Evolutionary conservation across 2,888 invertebrate genomes (phyloP).

Genomic region (Dorcus parallelipipedus): DNA sequence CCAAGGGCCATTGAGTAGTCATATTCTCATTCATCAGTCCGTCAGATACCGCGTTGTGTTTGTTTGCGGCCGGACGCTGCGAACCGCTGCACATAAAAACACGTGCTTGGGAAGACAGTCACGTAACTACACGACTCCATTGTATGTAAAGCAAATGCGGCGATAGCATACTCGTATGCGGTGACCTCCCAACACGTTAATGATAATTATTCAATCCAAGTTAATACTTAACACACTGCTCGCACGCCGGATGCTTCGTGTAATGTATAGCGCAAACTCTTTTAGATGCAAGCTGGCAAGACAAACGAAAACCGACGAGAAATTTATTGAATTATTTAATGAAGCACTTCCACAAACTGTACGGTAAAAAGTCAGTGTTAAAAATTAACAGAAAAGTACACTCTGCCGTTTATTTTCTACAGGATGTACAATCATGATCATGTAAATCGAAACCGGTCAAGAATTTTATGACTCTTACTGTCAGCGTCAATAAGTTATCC

Average conservation of each 20-base stretch:
- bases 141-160: conserved; percentile 44
- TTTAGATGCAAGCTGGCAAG: too few relatives aligned
- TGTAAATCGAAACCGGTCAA: too few relatives aligned
- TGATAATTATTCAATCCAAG: conserved; percentile 46
- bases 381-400: too few relatives aligned
- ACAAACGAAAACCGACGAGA: too few relatives aligned
- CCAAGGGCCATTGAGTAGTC: not conserved
- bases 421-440: too few relatives aligned
- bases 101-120: conserved; percentile 44
- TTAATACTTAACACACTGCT: conserved; percentile 30
- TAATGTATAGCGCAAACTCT: not conserved
- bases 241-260: conserved; percentile 28
- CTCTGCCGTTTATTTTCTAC: too few relatives aligned
- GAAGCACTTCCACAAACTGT: too few relatives aligned
- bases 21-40: not conserved
- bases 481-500: too few relatives aligned
- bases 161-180: conserved; percentile 14
- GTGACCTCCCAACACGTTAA: conserved; percentile 47
- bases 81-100: conserved; percentile 33
- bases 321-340: too few relatives aligned
- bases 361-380: too few relatives aligned
- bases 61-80: not conserved
- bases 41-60: not conserved
- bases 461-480: too few relatives aligned
- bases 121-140: conserved; percentile 46